Evolutionary conservation across 2,888 invertebrate genomes (phyloP).

Genomic region (Corbicula japonica): DNA sequence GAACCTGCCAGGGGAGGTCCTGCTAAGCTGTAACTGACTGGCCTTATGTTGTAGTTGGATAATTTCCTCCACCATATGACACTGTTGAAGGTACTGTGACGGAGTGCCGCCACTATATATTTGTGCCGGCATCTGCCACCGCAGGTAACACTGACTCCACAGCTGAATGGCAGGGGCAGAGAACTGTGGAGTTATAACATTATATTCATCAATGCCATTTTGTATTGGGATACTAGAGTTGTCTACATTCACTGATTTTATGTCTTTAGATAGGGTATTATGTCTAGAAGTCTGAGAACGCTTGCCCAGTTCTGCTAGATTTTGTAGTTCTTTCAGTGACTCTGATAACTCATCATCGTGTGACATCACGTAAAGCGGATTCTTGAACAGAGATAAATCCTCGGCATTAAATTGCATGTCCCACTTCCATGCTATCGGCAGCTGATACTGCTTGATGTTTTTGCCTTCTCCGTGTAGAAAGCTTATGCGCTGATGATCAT

Average conservation of each 20-base stretch:
- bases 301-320: conserved; percentile 40
- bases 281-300: conserved; percentile 44
- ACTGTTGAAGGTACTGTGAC: conserved; percentile 85
- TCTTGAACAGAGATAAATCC: conserved; percentile 93
- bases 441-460: conserved; percentile 64
- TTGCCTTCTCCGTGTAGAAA: conserved; percentile 86
- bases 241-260: not conserved
- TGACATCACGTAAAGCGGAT: conserved; percentile 90
- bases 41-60: conserved; percentile 82
- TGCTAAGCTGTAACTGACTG: conserved; percentile 63
- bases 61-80: conserved; percentile 86
- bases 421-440: conserved; percentile 93
- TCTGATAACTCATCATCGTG: conserved; percentile 59
- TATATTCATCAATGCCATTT: conserved; percentile 42
- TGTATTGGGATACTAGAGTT: not conserved
- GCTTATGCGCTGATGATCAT: conserved; percentile 91
- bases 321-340: conserved; percentile 48
- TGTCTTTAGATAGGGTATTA: conserved; percentile 29
- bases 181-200: conserved; percentile 67
- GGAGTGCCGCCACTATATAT: conserved; percentile 90
- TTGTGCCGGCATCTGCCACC: conserved; percentile 95
- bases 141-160: conserved; percentile 96
- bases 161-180: conserved; percentile 87
- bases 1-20: conserved; percentile 31
- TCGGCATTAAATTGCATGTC: conserved; percentile 93